Base-by-base conservation (phyloP, 2,888 invertebrate genomes). In the Pimpla rufipes region DNA sequence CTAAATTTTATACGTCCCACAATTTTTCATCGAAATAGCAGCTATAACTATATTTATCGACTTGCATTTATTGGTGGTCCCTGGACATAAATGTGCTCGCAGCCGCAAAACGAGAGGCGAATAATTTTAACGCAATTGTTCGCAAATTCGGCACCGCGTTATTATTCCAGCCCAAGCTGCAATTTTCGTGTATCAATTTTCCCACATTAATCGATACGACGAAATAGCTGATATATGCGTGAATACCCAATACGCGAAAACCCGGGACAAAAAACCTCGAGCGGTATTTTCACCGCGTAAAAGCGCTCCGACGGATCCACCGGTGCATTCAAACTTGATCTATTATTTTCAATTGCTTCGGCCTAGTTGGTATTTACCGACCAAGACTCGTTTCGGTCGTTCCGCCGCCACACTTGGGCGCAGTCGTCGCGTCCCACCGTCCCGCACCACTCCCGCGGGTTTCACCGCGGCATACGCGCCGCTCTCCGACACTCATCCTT, bases 321-420 rank as follows among this genome's bases (percentile, higher is more conserved):
- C 16, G 21, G 16, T 37, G 37, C 73, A 78, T 78, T 83, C 64
- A 70, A 79, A 83, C 80, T 83, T 76, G 76, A 77, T 83, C 68
- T 79, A 83, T 77, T 84, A 84, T 77, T 84, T 84, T 79, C 50
- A 85, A 84, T 80, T 73, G 47, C 81, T 77, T 68, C 64, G 76
- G 79, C 67, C 66, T 77, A 81, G 73, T 83, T 84, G 79, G 74
- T 82, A 84, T 84, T 82, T 85, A 83, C 75, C 67, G 71, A 71
- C 67, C 67, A 70, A 75, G 64, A 55, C 47, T 74, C 47, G 79
- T 52, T 76, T 52, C 18, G 37, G 37, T 2, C n/a, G 35, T 59
- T 6, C 7, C 5, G n/a, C n/a, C 35, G 2, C 4, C 35, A n/a
- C 59, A 35, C 35, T 59, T n/a, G 29, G 23, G 35, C 47, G 66